phyloP scores from a whole-genome alignment of 2,797 vertebrate species.

The Schizothorax lantsangensis region DNA sequence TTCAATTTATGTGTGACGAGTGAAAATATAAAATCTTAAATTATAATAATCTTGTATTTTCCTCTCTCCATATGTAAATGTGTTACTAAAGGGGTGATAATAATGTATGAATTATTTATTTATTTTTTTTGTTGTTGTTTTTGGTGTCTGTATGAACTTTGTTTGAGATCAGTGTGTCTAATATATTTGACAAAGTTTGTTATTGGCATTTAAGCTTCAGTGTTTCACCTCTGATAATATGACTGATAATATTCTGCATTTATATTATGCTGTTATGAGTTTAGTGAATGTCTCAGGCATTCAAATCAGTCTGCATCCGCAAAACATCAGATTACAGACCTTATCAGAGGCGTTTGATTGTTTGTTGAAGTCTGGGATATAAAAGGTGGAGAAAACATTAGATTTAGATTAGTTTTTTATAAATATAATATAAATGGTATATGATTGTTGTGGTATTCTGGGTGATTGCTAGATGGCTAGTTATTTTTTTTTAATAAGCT shows the following conservation, averaged over 20 bases:
- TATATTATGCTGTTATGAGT: background rate
- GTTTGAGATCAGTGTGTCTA: background rate
- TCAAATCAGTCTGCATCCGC: background rate
- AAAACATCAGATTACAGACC: background rate
- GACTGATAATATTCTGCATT: background rate
- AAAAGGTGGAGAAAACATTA: background rate
- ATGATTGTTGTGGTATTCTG: too few relatives aligned
- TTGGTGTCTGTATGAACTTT: background rate
- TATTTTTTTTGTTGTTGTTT: background rate
- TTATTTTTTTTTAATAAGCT: background rate
- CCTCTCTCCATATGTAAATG: background rate
- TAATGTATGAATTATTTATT: background rate
- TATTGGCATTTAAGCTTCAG: background rate
- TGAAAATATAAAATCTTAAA: background rate
- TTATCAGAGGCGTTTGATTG: background rate
- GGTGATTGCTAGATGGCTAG: background rate
- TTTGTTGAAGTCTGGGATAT: background rate
- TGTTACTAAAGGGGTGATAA: background rate
- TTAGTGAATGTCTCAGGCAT: background rate
- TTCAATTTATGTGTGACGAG: too few relatives aligned
- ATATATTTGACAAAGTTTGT: background rate
- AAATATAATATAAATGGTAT: background rate
- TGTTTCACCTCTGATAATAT: slow-evolving; percentile 9
- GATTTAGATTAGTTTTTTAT: background rate
- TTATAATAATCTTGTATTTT: background rate